These are phyloP conservation scores for Rhinichthys klamathensis DNA, from an alignment of 2,113 vertebrate genomes.

Conservation along the genomic window DNA sequence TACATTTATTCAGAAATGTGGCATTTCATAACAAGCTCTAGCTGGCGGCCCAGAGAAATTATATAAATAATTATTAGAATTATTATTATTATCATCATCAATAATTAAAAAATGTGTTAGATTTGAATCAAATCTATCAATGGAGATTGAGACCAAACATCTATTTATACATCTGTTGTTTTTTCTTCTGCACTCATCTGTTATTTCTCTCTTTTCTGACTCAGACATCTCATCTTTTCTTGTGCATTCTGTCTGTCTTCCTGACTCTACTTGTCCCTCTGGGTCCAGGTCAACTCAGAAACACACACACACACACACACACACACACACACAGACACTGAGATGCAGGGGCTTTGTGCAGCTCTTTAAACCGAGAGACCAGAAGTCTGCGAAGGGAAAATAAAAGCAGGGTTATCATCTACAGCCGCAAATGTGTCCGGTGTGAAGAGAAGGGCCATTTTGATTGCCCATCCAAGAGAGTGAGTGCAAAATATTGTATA, in stretches of 20 bases:
- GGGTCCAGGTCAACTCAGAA: constrained; percentile 78
- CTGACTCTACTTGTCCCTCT: constrained; percentile 80
- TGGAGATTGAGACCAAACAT: neutral
- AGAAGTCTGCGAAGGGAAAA: constrained; percentile 69
- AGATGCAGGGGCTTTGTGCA: constrained; percentile 70
- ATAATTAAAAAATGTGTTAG: neutral
- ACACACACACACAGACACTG: constrained; percentile 48
- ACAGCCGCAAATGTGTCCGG: constrained; percentile 71
- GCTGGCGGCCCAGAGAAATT: too few species aligned
- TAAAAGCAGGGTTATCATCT: constrained; percentile 74
- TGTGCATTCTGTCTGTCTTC: constrained; percentile 45
- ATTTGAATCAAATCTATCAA: neutral
- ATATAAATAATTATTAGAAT: too few species aligned
- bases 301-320: neutral
- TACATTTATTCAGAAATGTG: neutral
- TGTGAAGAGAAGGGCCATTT: constrained; percentile 67
- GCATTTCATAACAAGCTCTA: neutral
- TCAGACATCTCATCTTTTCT: constrained; percentile 67
- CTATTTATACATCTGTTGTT: neutral
- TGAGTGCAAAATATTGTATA: constrained; percentile 71
- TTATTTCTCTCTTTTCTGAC: constrained; percentile 59
- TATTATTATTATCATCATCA: neutral
- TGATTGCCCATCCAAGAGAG: constrained; percentile 73
- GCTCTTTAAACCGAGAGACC: constrained; percentile 71
- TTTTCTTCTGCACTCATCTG: constrained; percentile 46